phyloP scores from a whole-genome alignment of 2,797 vertebrate genomes.

The Leuciscus waleckii region DNA sequence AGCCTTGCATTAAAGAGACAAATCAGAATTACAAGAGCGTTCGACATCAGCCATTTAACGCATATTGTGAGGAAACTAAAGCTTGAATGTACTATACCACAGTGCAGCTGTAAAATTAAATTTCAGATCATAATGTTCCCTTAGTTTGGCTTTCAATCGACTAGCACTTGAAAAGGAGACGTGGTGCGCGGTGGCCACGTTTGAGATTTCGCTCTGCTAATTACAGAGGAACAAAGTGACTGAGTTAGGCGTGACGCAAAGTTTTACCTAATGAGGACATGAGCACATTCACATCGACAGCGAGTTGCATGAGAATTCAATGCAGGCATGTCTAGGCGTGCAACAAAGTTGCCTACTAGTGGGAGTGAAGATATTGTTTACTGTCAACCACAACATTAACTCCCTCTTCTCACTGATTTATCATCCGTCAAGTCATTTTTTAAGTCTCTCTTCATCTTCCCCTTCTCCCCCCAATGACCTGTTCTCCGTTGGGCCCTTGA shows the following conservation, averaged over 20 bases:
- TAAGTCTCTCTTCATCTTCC: constrained; percentile 44
- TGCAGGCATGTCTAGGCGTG: not conserved
- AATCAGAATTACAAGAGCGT: constrained; percentile 27
- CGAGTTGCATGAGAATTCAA: not conserved
- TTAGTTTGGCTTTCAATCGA: not conserved
- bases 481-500: constrained; percentile 25
- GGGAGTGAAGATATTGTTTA: constrained; percentile 3
- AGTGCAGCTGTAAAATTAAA: constrained; percentile 28
- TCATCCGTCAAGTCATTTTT: constrained; percentile 33
- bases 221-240: constrained; percentile 28
- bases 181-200: not conserved
- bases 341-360: not conserved
- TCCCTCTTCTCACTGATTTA: constrained; percentile 16
- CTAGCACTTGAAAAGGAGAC: constrained; percentile 10
- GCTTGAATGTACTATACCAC: not conserved
- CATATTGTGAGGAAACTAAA: constrained; percentile 36
- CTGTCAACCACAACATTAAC: not conserved
- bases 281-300: not conserved
- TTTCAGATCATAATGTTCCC: constrained; percentile 2
- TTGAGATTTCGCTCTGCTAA: constrained; percentile 13
- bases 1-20: constrained; percentile 44
- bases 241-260: not conserved
- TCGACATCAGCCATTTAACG: constrained; percentile 24
- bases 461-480: not conserved
- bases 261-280: not conserved